Evolutionary conservation across 2,113 vertebrate genomes (phyloP).

Genomic region (Macaca fascicularis): DNA sequence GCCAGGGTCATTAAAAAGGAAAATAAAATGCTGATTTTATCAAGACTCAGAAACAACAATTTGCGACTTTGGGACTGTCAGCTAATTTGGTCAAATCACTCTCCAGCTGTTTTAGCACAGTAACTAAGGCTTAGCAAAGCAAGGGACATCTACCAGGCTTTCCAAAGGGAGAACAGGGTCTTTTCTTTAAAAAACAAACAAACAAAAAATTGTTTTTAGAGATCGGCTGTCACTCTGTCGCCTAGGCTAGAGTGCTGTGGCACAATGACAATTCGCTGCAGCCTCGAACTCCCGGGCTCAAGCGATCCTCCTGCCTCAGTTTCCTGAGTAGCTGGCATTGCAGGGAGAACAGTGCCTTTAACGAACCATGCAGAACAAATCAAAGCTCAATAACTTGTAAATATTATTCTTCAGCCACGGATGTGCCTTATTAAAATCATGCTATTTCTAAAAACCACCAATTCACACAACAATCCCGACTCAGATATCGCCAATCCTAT

Average conservation of each 20-base stretch:
- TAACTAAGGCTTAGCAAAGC: not conserved
- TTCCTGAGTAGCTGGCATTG: too few species aligned
- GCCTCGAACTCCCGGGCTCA: too few species aligned
- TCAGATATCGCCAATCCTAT: not conserved
- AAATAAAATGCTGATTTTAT: not conserved
- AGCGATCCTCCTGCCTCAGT: too few species aligned
- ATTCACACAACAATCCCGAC: not conserved
- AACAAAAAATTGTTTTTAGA: too few species aligned
- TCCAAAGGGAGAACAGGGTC: not conserved
- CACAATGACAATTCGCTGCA: too few species aligned
- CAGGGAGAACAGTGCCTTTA: too few species aligned
- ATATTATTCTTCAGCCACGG: too few species aligned
- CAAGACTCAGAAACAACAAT: not conserved
- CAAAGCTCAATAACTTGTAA: too few species aligned
- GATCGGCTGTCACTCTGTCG: too few species aligned
- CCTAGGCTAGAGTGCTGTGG: too few species aligned
- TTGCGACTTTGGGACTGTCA: not conserved
- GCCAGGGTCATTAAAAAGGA: not conserved
- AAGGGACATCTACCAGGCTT: not conserved
- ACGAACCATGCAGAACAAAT: too few species aligned
- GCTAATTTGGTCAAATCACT: not conserved
- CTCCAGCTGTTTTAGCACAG: not conserved
- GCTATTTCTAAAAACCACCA: not conserved
- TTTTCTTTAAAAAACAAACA: not conserved
- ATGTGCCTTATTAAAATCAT: not conserved